Conservation (phyloP, 2,888 invertebrate genomes). For the Mimachlamys varia region DNA sequence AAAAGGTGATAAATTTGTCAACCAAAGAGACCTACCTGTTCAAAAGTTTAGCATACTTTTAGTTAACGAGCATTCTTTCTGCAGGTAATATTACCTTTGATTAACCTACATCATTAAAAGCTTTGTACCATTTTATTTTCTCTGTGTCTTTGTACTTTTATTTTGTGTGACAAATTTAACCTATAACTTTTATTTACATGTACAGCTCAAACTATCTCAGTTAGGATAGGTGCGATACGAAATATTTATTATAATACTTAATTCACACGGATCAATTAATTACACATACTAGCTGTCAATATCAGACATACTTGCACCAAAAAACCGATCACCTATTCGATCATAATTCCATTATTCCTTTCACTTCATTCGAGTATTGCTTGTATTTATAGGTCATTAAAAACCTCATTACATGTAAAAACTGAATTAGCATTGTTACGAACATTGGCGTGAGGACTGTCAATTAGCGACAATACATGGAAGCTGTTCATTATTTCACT, state of each 20-base stretch:
- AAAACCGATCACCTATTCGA: not conserved
- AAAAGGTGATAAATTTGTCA: not conserved
- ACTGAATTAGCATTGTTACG: conserved; percentile 8
- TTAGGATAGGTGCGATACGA: too few relatives aligned
- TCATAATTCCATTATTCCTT: not conserved
- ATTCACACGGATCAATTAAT: not conserved
- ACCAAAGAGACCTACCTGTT: not conserved
- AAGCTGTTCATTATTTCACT: not conserved
- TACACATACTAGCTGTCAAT: not conserved
- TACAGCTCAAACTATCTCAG: too few relatives aligned
- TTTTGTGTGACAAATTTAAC: too few relatives aligned
- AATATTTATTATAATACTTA: too few relatives aligned
- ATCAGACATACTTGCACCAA: not conserved
- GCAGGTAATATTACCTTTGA: too few relatives aligned
- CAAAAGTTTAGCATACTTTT: not conserved
- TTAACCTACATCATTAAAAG: too few relatives aligned
- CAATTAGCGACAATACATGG: not conserved
- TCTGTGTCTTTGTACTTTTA: too few relatives aligned
- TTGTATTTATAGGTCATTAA: conserved; percentile 4
- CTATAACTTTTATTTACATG: too few relatives aligned
- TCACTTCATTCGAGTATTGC: not conserved
- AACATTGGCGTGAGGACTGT: not conserved
- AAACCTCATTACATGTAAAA: not conserved
- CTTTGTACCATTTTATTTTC: too few relatives aligned
- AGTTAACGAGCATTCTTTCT: not conserved